These are phyloP conservation scores for Phaedon cochleariae DNA, from an alignment of 2,888 invertebrate genomes.

Conservation along the genomic window DNA sequence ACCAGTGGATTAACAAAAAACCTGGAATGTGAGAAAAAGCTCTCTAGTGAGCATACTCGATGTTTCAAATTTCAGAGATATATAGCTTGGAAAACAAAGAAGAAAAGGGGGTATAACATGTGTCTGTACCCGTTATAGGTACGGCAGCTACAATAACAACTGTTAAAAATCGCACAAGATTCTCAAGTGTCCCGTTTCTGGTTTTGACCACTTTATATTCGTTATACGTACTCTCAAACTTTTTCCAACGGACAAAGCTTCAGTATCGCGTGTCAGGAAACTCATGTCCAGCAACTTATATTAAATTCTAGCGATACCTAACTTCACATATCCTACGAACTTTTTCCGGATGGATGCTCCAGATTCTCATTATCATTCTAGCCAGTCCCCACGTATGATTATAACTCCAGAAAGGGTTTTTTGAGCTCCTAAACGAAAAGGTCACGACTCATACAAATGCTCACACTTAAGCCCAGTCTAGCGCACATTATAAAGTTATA, in stretches of 20 bases:
- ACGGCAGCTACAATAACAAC: too few species aligned
- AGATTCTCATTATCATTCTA: conserved; percentile 11
- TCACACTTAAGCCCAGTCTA: conserved; percentile 10
- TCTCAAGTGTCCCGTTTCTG: too few species aligned
- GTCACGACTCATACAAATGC: conserved; percentile 20
- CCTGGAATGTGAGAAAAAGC: too few species aligned
- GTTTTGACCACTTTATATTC: too few species aligned
- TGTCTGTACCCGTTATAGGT: too few species aligned
- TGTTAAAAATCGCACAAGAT: too few species aligned
- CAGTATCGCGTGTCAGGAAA: conserved; percentile 3
- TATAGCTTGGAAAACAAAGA: too few species aligned
- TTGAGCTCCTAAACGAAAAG: background rate
- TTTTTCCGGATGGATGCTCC: conserved; percentile 6
- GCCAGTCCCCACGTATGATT: conserved; percentile 13
- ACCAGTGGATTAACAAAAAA: too few species aligned
- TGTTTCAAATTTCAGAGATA: too few species aligned
- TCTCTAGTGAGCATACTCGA: too few species aligned
- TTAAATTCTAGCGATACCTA: conserved; percentile 7
- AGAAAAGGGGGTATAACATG: too few species aligned
- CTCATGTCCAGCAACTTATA: conserved; percentile 9
- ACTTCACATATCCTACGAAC: conserved; percentile 12
- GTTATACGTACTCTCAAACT: background rate
- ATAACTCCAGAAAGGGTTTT: conserved; percentile 10
- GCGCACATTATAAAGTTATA: conserved; percentile 17
- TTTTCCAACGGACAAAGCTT: background rate